Base-by-base conservation (phyloP, 2,797 vertebrate species). In the Spinibarbus caldwelli region DNA sequence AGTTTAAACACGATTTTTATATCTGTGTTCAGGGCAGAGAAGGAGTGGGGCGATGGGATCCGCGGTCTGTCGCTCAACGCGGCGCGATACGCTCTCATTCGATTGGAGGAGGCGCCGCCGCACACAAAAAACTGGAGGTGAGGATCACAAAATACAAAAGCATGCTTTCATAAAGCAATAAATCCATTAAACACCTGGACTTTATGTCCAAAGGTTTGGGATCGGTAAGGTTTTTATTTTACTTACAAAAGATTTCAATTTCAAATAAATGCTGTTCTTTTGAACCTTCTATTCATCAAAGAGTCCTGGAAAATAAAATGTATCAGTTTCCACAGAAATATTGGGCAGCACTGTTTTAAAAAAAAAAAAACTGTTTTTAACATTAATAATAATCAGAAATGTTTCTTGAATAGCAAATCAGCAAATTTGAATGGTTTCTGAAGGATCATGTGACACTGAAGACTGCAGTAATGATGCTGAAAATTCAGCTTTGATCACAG, bases 101-200 rank as follows among this genome's bases (percentile, higher is more conserved):
- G 97, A 3, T 94, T 99, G 9, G 98, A 99, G 88, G 97, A 98
- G 0, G 96, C 97, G 0, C 96, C 97, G 0, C 97, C 96, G 14
- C 98, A 99, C 93, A 99, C 98, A 23, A 99, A 99, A 93, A 99
- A 99, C 94, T 99, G 98, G 98, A 97, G 98, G 98, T 98, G 92
- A 90, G 87, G 66, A 21, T 7, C 4, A 26, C 26, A 15, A 23
- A n/a, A 29, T 8, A 34, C 77, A 47, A 59, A 47, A 66, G 26
- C 59, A 43, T 2, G 17, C 17, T 17, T 43, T 31, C 6, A 57
- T 0, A 9, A 26, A 57, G 3, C 8, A 49, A 12, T 34, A 49
- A 3, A 23, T 23, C 1, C 72, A 19, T 47, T 19, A 73, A 31
- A 34, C 47, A 34, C 5, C 45, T 54, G 17, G 17, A 4, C 14